These are phyloP conservation scores for Leucozona laternaria DNA, from an alignment of 2,888 invertebrate genomes.

Conservation along the genomic window DNA sequence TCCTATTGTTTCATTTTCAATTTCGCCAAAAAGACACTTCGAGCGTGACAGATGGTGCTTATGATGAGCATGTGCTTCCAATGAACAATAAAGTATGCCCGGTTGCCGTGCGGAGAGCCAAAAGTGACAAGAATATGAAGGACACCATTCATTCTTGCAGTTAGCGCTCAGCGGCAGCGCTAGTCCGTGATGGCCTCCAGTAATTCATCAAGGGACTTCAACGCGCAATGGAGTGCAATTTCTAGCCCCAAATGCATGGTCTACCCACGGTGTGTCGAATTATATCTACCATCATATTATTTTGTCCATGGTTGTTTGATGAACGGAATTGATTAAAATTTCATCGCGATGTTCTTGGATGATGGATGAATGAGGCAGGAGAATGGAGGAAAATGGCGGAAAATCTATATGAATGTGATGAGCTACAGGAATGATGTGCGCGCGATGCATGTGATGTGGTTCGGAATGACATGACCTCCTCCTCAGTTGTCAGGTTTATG, in stretches of 20 bases:
- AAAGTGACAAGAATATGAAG: conserved; percentile 18
- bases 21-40: conserved; percentile 5
- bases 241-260: conserved; percentile 33
- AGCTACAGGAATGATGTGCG: neutral
- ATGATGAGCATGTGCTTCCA: conserved; percentile 18
- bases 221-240: conserved; percentile 34
- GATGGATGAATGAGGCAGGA: conserved; percentile 26
- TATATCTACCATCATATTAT: conserved; percentile 18
- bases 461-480: neutral
- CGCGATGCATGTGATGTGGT: neutral
- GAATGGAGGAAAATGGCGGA: neutral
- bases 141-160: neutral
- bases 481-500: neutral
- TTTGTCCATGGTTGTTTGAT: conserved; percentile 26
- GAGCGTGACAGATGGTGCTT: conserved; percentile 13
- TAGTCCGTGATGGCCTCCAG: conserved; percentile 16
- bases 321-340: conserved; percentile 40
- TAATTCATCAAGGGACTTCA: conserved; percentile 28
- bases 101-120: neutral
- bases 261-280: conserved; percentile 36
- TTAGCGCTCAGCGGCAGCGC: neutral
- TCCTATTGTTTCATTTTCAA: conserved; percentile 23
- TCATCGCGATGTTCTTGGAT: conserved; percentile 30
- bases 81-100: neutral
- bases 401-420: neutral